Percentiles rank a stretch among this genome's conserved stretches.
Evolutionary conservation across 2,113 vertebrate genomes (phyloP).

Genomic region (Plectropomus leopardus): DNA sequence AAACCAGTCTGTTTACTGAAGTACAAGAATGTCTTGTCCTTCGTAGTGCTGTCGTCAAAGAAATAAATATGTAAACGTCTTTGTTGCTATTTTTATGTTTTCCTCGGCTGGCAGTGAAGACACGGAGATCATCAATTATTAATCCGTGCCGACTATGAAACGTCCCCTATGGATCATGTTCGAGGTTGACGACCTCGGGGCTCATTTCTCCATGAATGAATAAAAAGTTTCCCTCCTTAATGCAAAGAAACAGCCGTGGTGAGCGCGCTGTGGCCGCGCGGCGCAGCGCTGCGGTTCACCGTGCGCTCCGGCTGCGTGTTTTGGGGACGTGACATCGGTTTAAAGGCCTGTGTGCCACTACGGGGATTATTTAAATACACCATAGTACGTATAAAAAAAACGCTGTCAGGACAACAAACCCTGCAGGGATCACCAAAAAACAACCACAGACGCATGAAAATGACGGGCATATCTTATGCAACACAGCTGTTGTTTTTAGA

Average conservation of each 20-base stretch:
- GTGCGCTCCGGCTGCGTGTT: constrained; percentile 37
- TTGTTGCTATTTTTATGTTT: constrained; percentile 37
- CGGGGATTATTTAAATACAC: neutral
- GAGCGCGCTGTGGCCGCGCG: neutral
- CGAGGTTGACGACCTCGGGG: constrained; percentile 26
- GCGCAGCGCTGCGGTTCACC: constrained; percentile 16
- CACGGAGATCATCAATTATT: constrained; percentile 39
- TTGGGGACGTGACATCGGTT: constrained; percentile 34
- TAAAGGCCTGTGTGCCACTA: neutral
- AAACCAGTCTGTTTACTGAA: neutral
- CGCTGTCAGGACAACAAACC: neutral
- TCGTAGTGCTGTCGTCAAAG: constrained; percentile 7
- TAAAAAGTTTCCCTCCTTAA: constrained; percentile 43
- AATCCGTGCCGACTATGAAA: constrained; percentile 24
- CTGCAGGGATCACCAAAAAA: neutral
- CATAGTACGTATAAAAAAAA: fast-evolving
- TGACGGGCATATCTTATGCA: neutral
- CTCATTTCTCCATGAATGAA: constrained; percentile 33
- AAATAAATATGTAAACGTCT: neutral
- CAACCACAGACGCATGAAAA: neutral
- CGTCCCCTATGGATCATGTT: constrained; percentile 33
- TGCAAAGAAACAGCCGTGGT: neutral
- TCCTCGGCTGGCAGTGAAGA: constrained; percentile 10
- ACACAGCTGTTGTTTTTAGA: neutral
- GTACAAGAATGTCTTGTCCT: neutral